A percentile compares a stretch with the other conserved stretches of the same genome.
Evolutionary conservation across 2,797 vertebrate species (phyloP).

Genomic region (Mycteria americana): DNA sequence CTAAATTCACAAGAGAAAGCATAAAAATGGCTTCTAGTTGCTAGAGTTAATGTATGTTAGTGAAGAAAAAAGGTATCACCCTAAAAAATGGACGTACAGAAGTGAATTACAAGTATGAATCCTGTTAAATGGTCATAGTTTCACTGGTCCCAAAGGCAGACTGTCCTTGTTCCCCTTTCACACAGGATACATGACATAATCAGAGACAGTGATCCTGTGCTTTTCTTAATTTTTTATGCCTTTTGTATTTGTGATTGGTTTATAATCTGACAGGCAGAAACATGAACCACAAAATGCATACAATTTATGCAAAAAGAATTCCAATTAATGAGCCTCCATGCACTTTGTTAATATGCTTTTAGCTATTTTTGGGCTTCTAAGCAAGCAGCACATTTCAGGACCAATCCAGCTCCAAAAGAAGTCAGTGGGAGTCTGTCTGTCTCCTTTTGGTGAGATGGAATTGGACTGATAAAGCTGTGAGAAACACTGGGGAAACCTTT

Average conservation of each 20-base stretch:
- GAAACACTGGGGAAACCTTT: background rate
- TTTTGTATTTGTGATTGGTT: background rate
- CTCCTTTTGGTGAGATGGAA: background rate
- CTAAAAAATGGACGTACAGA: background rate
- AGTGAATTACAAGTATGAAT: background rate
- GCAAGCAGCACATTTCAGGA: background rate
- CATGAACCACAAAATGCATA: background rate
- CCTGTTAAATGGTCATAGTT: background rate
- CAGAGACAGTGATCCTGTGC: background rate
- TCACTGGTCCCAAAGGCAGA: background rate
- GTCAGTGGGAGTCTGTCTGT: background rate
- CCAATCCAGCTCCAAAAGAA: background rate
- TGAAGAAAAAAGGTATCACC: background rate
- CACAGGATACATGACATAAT: background rate
- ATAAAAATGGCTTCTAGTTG: background rate
- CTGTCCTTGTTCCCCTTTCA: background rate
- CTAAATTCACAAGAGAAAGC: background rate
- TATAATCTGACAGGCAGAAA: background rate
- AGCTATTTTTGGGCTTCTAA: background rate
- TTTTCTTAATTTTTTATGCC: background rate
- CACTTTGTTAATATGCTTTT: background rate
- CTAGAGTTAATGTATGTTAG: background rate
- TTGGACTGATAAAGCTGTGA: slow-evolving; percentile 3
- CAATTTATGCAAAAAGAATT: background rate
- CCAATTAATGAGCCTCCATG: background rate